phyloP scores from a whole-genome alignment of 2,888 invertebrate genomes.

The Caenorhabditis japonica region DNA sequence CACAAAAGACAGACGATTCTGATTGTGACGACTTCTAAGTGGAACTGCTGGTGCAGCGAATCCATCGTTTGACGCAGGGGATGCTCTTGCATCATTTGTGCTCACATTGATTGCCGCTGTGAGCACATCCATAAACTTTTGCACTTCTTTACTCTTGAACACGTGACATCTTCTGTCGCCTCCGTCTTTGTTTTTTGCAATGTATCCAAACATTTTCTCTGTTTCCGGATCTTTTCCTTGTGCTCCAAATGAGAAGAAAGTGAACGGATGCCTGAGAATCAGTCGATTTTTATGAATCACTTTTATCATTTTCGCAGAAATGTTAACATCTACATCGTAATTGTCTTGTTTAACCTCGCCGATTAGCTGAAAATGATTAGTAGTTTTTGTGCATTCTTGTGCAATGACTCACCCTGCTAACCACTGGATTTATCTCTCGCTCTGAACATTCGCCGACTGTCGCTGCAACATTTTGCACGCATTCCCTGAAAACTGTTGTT shows the following conservation, averaged over 20 bases:
- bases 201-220: conserved; percentile 49
- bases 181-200: conserved; percentile 51
- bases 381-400: background rate
- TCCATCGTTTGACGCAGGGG: conserved; percentile 3
- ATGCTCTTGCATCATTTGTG: conserved; percentile 13
- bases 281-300: conserved; percentile 35
- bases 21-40: background rate
- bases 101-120: conserved; percentile 25
- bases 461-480: conserved; percentile 28
- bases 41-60: conserved; percentile 6
- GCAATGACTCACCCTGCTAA: conserved; percentile 20
- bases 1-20: conserved; percentile 5
- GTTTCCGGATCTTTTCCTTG: conserved; percentile 23
- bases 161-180: conserved; percentile 49
- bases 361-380: conserved; percentile 27
- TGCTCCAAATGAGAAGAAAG: conserved; percentile 24
- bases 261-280: conserved; percentile 31
- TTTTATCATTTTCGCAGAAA: conserved; percentile 45
- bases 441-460: background rate
- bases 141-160: conserved; percentile 37
- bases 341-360: conserved; percentile 35
- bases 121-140: conserved; percentile 23
- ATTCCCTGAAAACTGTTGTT: conserved; percentile 47
- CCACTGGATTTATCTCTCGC: conserved; percentile 28
- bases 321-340: conserved; percentile 26